Percentiles rank a stretch among this genome's conserved stretches.
phyloP scores from a whole-genome alignment of 2,113 vertebrate genomes.

The Oriolus oriolus region DNA sequence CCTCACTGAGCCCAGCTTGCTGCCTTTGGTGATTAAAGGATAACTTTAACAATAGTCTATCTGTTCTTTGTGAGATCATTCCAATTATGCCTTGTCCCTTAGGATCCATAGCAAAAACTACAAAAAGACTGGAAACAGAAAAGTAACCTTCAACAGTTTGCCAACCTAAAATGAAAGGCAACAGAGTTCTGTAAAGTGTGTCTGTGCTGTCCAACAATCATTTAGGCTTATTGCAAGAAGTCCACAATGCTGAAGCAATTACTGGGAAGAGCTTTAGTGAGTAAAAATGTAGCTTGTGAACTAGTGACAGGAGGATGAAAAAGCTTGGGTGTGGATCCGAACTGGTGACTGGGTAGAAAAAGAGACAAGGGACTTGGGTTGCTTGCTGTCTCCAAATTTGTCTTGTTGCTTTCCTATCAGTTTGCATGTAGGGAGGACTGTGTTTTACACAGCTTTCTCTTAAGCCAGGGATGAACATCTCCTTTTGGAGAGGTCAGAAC shows the following conservation, averaged over 20 bases:
- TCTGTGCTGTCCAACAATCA: not conserved
- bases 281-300: not conserved
- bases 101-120: not conserved
- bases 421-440: not conserved
- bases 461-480: not conserved
- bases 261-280: slow-evolving; percentile 12
- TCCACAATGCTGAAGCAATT: not conserved
- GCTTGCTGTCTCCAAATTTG: not conserved
- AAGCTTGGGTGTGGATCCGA: not conserved
- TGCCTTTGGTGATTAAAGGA: not conserved
- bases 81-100: not conserved
- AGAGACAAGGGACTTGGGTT: not conserved
- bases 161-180: not conserved
- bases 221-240: not conserved
- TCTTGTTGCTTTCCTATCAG: not conserved
- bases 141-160: not conserved
- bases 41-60: not conserved
- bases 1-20: not conserved
- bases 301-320: not conserved
- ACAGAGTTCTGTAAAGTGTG: not conserved
- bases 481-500: not conserved
- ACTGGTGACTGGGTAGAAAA: not conserved
- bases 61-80: not conserved
- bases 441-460: not conserved
- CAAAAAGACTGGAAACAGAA: not conserved